Conservation (phyloP, 2,113 vertebrate species). For the Drymodes brunneopygia region DNA sequence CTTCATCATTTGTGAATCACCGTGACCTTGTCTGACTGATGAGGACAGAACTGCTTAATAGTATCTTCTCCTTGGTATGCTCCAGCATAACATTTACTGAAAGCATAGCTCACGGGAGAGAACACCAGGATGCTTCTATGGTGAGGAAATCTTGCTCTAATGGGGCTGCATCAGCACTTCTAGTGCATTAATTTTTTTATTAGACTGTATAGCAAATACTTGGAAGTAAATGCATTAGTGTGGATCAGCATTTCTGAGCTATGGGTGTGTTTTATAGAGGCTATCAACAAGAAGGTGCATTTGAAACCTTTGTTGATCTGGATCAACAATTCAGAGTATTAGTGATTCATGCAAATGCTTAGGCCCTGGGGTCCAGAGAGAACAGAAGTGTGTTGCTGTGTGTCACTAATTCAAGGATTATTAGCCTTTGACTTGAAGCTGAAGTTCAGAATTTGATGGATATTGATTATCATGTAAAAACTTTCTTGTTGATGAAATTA, state of each 20-base stretch:
- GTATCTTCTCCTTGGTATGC: not conserved
- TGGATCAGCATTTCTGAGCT: constrained; percentile 37
- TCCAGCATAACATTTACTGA: not conserved
- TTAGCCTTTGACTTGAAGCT: not conserved
- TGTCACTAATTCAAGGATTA: not conserved
- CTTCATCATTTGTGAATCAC: not conserved
- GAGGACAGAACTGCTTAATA: not conserved
- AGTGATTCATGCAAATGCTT: constrained; percentile 17
- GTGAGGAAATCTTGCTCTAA: constrained; percentile 7
- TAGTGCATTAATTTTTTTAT: constrained; percentile 53
- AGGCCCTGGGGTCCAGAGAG: not conserved
- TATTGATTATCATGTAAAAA: constrained; percentile 14
- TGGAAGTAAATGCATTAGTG: constrained; percentile 20
- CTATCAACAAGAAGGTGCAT: constrained; percentile 9
- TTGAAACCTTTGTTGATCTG: constrained; percentile 50
- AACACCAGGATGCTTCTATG: not conserved
- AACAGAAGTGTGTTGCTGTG: not conserved
- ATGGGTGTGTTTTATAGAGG: constrained; percentile 25
- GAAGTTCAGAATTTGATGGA: not conserved
- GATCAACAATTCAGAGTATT: constrained; percentile 35
- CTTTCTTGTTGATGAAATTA: not conserved
- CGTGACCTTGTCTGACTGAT: not conserved
- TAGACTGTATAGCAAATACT: not conserved
- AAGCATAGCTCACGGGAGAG: not conserved
- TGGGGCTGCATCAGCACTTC: constrained; percentile 42